phyloP scores from a whole-genome alignment of 2,113 vertebrate genomes.

The Rhinolophus ferrumequinum region DNA sequence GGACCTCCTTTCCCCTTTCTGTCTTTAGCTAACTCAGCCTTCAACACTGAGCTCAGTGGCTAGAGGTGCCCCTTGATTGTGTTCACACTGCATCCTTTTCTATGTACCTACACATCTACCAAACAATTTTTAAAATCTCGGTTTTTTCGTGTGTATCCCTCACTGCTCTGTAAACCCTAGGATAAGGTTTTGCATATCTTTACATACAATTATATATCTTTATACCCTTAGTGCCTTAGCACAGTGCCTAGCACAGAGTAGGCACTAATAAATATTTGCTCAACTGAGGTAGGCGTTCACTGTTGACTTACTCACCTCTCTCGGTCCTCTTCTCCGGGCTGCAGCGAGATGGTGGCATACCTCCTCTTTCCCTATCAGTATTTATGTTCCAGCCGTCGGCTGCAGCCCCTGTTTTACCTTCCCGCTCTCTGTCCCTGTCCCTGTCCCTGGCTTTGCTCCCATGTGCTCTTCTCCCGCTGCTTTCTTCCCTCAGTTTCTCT shows the following conservation, averaged over 20 bases:
- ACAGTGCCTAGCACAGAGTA: background rate
- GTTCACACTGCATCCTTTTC: background rate
- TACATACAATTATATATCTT: background rate
- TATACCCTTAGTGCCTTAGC: background rate
- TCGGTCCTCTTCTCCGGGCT: background rate
- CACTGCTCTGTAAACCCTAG: background rate
- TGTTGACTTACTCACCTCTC: no score
- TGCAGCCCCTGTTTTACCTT: background rate
- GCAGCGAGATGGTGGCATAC: accelerated
- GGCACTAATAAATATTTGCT: background rate
- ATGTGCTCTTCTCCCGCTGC: background rate
- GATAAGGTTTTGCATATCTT: background rate
- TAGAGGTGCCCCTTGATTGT: background rate
- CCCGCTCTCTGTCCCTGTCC: background rate
- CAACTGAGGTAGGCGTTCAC: background rate
- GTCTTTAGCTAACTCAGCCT: background rate
- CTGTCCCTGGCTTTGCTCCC: accelerated
- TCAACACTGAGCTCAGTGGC: background rate
- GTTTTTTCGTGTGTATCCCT: background rate
- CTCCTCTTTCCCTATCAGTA: background rate
- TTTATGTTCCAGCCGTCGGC: background rate
- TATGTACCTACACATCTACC: background rate
- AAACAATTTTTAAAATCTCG: background rate
- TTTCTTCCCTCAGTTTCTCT: background rate
- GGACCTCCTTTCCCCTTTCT: background rate